Percentiles rank a stretch among this genome's conserved stretches.
These are phyloP conservation scores for Drosophila prosaltans DNA, from an alignment of 1,140 invertebrate species.

Conservation along the genomic window DNA sequence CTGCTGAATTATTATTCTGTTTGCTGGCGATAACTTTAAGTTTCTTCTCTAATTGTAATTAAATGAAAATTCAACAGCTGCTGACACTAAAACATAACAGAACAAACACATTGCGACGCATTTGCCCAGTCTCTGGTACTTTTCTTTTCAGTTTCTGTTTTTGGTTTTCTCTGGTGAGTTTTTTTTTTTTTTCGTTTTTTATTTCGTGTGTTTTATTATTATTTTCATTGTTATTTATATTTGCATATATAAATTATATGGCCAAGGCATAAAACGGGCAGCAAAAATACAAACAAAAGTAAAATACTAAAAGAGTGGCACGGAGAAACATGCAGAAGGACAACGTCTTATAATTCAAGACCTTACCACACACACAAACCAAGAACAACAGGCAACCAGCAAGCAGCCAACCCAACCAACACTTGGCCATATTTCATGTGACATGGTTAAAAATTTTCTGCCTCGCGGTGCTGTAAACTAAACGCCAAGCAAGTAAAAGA, in stretches of 20 bases:
- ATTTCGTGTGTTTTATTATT: background rate
- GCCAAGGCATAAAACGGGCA: conserved; percentile 64
- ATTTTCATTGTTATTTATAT: conserved; percentile 59
- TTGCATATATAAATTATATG: conserved; percentile 65
- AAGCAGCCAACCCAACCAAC: conserved; percentile 31
- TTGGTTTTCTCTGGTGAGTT: conserved; percentile 26
- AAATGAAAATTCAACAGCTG: conserved; percentile 32
- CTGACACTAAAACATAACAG: conserved; percentile 22
- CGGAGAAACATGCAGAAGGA: conserved; percentile 51
- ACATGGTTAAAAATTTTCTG: conserved; percentile 76
- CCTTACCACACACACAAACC: conserved; percentile 1
- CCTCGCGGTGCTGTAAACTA: conserved; percentile 66
- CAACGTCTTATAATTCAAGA: conserved; percentile 58
- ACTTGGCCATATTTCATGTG: conserved; percentile 64
- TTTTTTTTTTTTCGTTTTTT: conserved; percentile 21
- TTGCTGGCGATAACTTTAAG: background rate
- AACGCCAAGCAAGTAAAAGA: conserved; percentile 27
- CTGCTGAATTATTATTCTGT: background rate
- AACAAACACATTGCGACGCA: conserved; percentile 50
- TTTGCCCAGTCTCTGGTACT: conserved; percentile 9
- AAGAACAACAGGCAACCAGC: background rate
- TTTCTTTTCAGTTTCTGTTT: conserved; percentile 10
- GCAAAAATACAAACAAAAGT: conserved; percentile 7
- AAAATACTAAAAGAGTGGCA: conserved; percentile 27
- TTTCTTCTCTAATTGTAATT: conserved; percentile 19